Conservation (phyloP, 2,888 invertebrate genomes). For the Drosophila parthenogenetica region DNA sequence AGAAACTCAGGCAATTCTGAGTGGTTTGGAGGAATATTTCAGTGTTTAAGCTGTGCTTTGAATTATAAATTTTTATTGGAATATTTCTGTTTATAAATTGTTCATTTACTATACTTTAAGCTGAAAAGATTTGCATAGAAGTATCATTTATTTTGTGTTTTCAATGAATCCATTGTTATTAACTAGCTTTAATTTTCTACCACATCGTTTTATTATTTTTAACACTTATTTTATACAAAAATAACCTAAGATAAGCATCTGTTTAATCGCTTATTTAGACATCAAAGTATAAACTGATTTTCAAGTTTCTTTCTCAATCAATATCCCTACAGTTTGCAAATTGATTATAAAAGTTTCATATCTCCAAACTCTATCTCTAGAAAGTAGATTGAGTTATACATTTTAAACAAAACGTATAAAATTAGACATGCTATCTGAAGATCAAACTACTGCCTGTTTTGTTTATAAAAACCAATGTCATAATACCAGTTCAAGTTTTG, state of each 20-base stretch:
- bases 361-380: background rate
- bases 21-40: too few species aligned
- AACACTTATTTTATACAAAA: background rate
- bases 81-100: too few species aligned
- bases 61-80: too few species aligned
- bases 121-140: too few species aligned
- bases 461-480: constrained; percentile 27
- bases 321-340: background rate
- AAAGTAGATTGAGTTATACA: background rate
- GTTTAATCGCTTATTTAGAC: background rate
- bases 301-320: background rate
- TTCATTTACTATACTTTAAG: too few species aligned
- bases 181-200: too few species aligned
- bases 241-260: too few species aligned
- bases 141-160: too few species aligned
- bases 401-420: constrained; percentile 4
- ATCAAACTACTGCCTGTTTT: constrained; percentile 7
- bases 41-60: too few species aligned
- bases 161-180: too few species aligned
- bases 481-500: constrained; percentile 9
- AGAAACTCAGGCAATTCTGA: too few species aligned
- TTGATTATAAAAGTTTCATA: background rate
- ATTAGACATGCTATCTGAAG: background rate
- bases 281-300: background rate
- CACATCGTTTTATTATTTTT: background rate